Conservation (phyloP, 2,113 vertebrate genomes). For the Tinamus guttatus region DNA sequence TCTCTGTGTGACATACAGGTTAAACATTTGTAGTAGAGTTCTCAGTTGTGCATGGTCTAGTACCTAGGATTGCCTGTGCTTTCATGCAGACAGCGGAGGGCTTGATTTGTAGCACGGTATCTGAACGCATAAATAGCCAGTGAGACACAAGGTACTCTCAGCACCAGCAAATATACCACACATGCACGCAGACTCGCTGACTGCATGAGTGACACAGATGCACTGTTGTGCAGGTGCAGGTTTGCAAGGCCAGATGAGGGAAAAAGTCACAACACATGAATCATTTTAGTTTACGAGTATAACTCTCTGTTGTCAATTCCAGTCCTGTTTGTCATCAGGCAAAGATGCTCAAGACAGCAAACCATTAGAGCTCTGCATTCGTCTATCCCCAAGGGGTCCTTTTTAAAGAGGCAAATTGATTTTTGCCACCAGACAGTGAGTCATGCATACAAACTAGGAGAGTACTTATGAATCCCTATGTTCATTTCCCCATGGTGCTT, state of each 20-base stretch:
- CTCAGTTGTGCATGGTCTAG: neutral
- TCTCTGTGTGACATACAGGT: neutral
- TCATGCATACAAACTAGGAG: conserved; percentile 56
- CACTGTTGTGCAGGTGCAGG: conserved; percentile 24
- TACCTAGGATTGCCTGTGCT: neutral
- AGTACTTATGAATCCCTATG: conserved; percentile 54
- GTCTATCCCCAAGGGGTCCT: conserved; percentile 39
- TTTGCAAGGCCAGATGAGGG: conserved; percentile 56
- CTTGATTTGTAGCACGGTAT: conserved; percentile 3
- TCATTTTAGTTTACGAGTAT: conserved; percentile 50
- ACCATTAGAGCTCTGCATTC: conserved; percentile 50
- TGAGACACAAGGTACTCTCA: neutral
- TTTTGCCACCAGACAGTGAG: conserved; percentile 60
- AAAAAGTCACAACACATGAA: conserved; percentile 45
- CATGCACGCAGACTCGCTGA: neutral
- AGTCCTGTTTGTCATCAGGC: conserved; percentile 69
- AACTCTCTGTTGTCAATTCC: conserved; percentile 61
- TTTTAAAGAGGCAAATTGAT: conserved; percentile 68
- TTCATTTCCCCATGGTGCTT: conserved; percentile 59
- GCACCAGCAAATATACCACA: neutral
- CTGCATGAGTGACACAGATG: neutral
- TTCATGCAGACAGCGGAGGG: neutral
- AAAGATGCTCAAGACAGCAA: conserved; percentile 65
- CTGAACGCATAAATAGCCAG: neutral
- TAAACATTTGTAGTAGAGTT: neutral